These are phyloP conservation scores for Aporrectodea caliginosa DNA, from an alignment of 1,140 invertebrate genomes.

Conservation along the genomic window DNA sequence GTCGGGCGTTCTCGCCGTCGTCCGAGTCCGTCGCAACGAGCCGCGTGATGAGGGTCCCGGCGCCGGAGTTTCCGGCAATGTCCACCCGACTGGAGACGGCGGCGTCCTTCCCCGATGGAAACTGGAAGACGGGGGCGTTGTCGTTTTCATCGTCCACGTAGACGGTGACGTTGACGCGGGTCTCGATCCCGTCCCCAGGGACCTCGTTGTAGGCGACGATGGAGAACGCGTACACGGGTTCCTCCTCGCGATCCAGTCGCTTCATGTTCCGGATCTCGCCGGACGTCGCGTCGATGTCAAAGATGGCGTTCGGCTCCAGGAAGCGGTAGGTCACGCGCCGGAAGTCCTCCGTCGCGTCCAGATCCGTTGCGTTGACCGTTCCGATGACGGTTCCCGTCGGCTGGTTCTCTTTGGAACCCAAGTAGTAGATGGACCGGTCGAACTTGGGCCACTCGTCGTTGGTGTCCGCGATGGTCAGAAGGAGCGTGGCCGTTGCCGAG, in stretches of 20 bases:
- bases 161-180: slow-evolving; percentile 38
- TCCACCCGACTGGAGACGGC: slow-evolving; percentile 30
- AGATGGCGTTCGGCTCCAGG: slow-evolving; percentile 3
- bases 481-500: slow-evolving; percentile 34
- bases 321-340: neutral
- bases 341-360: slow-evolving; percentile 14
- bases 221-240: slow-evolving; percentile 15
- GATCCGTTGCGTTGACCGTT: slow-evolving; percentile 31
- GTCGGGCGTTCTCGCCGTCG: slow-evolving; percentile 73
- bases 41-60: slow-evolving; percentile 38
- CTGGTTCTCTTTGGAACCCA: slow-evolving; percentile 31
- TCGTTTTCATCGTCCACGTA: slow-evolving; percentile 50
- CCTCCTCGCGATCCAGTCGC: slow-evolving; percentile 28
- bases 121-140: slow-evolving; percentile 45
- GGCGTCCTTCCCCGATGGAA: slow-evolving; percentile 37
- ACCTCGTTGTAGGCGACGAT: slow-evolving; percentile 29
- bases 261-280: slow-evolving; percentile 30
- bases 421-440: slow-evolving; percentile 16
- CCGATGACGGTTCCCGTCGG: slow-evolving; percentile 24
- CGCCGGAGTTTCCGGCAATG: neutral
- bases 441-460: slow-evolving; percentile 34
- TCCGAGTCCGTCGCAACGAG: slow-evolving; percentile 83
- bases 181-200: slow-evolving; percentile 15
- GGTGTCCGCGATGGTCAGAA: slow-evolving; percentile 21
- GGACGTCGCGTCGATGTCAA: slow-evolving; percentile 29